Percentiles rank a stretch among this genome's conserved stretches.
These are phyloP conservation scores for Agonopterix heracliana DNA, from an alignment of 2,888 invertebrate species.

Conservation along the genomic window DNA sequence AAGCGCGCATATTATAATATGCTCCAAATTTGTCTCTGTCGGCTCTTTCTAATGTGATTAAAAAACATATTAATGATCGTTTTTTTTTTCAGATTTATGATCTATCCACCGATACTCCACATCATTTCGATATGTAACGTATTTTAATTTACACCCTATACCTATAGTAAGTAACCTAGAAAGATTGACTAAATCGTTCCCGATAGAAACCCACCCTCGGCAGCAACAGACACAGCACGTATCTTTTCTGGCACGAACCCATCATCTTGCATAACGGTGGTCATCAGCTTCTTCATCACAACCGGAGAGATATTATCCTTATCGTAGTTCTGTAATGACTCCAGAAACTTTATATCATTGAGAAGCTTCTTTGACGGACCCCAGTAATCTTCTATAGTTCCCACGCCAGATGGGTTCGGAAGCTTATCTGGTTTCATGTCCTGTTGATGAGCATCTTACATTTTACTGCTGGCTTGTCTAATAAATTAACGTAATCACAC, in stretches of 20 bases:
- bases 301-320: constrained; percentile 93
- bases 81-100: no score
- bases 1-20: no score
- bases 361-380: constrained; percentile 91
- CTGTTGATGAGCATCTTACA: constrained; percentile 36
- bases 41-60: no score
- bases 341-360: constrained; percentile 94
- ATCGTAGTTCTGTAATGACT: constrained; percentile 90
- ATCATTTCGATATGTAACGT: no score
- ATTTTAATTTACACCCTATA: no score
- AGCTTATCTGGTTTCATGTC: constrained; percentile 92
- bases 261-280: constrained; percentile 87
- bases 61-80: no score
- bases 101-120: no score
- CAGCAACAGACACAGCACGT: constrained; percentile 89
- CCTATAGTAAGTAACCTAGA: no score
- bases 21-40: no score
- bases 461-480: not conserved
- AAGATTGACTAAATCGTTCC: no score
- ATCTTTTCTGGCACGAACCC: constrained; percentile 96
- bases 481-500: no score
- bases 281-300: constrained; percentile 89
- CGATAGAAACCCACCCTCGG: constrained; percentile 78
- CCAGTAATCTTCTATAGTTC: constrained; percentile 95
- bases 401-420: constrained; percentile 88